Evolutionary conservation across 2,888 invertebrate genomes (phyloP).

Genomic region (Iselma pallidipennis): DNA sequence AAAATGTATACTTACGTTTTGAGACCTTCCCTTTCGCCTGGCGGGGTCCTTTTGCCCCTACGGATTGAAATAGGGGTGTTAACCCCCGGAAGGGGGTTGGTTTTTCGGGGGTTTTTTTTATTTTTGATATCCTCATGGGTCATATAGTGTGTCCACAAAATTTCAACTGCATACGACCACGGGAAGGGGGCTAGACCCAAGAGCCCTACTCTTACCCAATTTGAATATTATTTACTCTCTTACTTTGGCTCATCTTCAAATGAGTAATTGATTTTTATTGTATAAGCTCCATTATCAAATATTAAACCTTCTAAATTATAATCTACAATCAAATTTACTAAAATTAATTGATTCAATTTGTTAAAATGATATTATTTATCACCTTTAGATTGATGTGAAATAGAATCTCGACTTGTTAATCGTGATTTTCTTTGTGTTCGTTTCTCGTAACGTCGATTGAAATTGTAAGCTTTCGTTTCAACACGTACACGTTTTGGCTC

Average conservation of each 20-base stretch:
- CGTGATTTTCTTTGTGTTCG: conserved; percentile 7
- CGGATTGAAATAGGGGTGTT: no score
- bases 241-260: conserved; percentile 68
- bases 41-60: no score
- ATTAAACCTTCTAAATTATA: conserved; percentile 20
- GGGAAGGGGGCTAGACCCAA: no score
- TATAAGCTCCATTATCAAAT: conserved; percentile 84
- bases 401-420: conserved; percentile 15
- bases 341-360: not conserved
- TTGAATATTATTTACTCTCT: no score
- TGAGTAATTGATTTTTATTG: conserved; percentile 83
- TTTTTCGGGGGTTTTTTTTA: no score
- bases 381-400: conserved; percentile 11
- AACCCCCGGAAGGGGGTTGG: no score
- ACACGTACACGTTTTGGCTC: conserved; percentile 10
- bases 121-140: no score
- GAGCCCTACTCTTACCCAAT: no score
- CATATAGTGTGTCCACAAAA: no score
- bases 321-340: conserved; percentile 7
- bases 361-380: not conserved
- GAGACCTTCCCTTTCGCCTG: no score
- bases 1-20: no score
- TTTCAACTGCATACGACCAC: no score
- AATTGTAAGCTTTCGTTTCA: conserved; percentile 10
- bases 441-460: conserved; percentile 10